Evolutionary conservation across 2,888 invertebrate genomes (phyloP).

Genomic region (Pyrocoelia pectoralis): DNA sequence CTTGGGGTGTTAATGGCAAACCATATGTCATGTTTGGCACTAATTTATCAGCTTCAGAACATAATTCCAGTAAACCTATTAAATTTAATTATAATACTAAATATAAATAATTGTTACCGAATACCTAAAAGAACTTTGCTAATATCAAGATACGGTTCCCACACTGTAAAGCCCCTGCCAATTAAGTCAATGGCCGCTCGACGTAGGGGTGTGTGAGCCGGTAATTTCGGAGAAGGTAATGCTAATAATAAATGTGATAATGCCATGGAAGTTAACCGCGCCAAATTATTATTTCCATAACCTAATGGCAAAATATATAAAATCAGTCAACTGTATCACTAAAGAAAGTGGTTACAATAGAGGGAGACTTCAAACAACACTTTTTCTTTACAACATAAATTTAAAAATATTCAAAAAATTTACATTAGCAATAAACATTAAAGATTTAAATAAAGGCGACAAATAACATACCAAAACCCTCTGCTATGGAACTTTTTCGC

Average conservation of each 20-base stretch:
- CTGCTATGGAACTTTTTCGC: constrained; percentile 84
- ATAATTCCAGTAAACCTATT: constrained; percentile 86
- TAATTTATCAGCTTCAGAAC: constrained; percentile 88
- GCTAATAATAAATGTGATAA: constrained; percentile 91
- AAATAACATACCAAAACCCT: constrained; percentile 65
- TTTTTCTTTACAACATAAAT: too few species aligned
- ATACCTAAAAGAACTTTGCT: constrained; percentile 80
- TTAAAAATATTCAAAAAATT: too few species aligned
- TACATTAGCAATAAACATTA: not conserved
- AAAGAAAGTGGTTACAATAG: too few species aligned
- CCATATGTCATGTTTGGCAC: constrained; percentile 96
- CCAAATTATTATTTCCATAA: constrained; percentile 86
- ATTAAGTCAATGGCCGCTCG: constrained; percentile 97
- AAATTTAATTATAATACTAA: not conserved
- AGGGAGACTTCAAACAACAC: too few species aligned
- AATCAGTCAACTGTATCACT: too few species aligned
- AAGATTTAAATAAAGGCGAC: not conserved
- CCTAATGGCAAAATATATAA: too few species aligned
- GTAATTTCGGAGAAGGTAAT: constrained; percentile 83
- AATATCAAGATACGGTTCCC: constrained; percentile 97
- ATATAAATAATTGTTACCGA: not conserved
- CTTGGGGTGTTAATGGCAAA: constrained; percentile 91
- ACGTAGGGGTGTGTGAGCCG: constrained; percentile 90
- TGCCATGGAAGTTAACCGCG: constrained; percentile 92
- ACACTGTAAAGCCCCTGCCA: constrained; percentile 96